Conservation (phyloP, 1,140 invertebrate species). For the Sitobion miscanthi region DNA sequence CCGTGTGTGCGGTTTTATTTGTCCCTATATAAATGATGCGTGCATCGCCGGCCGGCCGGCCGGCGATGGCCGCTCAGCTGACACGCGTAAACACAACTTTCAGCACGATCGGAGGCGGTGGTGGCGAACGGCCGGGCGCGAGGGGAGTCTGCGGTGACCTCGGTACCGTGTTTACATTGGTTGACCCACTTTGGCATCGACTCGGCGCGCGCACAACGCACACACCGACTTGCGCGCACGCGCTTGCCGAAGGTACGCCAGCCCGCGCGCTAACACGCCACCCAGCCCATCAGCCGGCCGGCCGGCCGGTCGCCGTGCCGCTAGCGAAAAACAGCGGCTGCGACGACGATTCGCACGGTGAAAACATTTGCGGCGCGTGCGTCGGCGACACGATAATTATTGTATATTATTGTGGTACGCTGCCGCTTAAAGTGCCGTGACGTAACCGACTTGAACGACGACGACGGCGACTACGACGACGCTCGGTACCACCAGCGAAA, state of each 20-base stretch:
- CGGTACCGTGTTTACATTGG: conserved; percentile 55
- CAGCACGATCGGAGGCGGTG: neutral
- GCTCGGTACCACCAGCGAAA: conserved; percentile 42
- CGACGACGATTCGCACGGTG: neutral
- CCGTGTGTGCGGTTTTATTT: neutral
- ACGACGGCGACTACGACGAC: neutral
- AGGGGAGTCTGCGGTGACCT: conserved; percentile 37
- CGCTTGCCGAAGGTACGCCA: neutral
- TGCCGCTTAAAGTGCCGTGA: neutral
- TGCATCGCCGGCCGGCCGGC: conserved; percentile 22
- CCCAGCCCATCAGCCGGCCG: neutral
- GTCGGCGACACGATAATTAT: conserved; percentile 38
- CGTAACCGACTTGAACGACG: conserved; percentile 33
- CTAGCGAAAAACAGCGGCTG: neutral
- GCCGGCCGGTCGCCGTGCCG: neutral
- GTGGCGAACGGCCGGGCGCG: neutral
- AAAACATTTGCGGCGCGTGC: neutral
- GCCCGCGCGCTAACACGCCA: neutral
- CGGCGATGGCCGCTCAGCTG: conserved; percentile 37
- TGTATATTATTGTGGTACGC: neutral
- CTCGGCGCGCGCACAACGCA: conserved; percentile 29
- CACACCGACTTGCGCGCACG: neutral
- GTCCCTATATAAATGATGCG: neutral
- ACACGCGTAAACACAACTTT: conserved; percentile 54
- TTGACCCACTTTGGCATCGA: conserved; percentile 50